Evolutionary conservation across 2,797 vertebrate genomes (phyloP).

Genomic region (Cuniculus paca): DNA sequence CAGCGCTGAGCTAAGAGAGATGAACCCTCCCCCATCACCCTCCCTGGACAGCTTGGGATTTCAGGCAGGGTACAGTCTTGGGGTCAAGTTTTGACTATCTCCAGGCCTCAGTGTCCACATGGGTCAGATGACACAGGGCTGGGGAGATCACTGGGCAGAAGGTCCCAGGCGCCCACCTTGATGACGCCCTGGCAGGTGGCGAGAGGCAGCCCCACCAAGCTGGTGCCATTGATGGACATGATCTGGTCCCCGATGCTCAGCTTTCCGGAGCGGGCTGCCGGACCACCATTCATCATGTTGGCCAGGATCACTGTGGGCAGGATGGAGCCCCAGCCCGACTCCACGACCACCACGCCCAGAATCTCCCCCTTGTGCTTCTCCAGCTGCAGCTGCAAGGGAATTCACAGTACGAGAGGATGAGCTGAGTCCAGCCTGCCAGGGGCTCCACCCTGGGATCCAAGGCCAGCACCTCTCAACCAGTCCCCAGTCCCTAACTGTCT

Average conservation of each 20-base stretch:
- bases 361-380: slow-evolving; percentile 99
- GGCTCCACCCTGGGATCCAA: neutral
- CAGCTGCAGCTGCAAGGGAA: slow-evolving; percentile 93
- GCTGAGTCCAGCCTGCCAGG: neutral
- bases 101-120: neutral
- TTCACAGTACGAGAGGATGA: neutral
- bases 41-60: too few relatives aligned
- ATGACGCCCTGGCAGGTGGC: slow-evolving; percentile 99
- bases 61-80: neutral
- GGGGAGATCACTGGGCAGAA: neutral
- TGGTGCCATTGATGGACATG: slow-evolving; percentile 99
- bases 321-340: slow-evolving; percentile 99
- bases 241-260: slow-evolving; percentile 99
- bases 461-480: neutral
- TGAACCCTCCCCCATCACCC: rapidly evolving
- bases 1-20: neutral
- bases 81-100: neutral
- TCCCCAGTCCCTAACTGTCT: rapidly evolving
- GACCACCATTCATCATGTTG: slow-evolving; percentile 99
- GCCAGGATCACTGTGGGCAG: slow-evolving; percentile 99
- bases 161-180: slow-evolving; percentile 91
- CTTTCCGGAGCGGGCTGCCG: slow-evolving; percentile 97
- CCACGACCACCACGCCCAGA: slow-evolving; percentile 98
- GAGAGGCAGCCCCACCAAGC: slow-evolving; percentile 98
- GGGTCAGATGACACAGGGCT: neutral